Base-by-base conservation (phyloP, 2,797 vertebrate species). In the Sebastolobus alascanus region DNA sequence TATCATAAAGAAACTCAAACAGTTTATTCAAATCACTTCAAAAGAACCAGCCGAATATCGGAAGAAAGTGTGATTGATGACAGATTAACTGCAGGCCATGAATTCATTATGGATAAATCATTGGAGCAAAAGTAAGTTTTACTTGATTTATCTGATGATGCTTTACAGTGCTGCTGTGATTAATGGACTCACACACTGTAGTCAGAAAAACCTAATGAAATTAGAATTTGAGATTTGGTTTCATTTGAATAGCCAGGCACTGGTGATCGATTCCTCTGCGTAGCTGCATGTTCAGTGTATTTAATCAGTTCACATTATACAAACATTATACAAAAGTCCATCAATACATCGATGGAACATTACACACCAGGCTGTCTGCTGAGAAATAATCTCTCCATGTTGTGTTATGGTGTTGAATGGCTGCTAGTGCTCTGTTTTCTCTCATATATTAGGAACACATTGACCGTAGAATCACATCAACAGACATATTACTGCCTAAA, bases 201-300 rank as follows among this genome's bases (percentile, higher is more conserved):
- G 74, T 85, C 61, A 74, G 73, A 85, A 89, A 89, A 79, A 70
- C n/a, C 72, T 90, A 91, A 94, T 93, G 86, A 94, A 89, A 94
- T 94, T 93, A 87, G 80, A 94, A 94, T 94, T 94, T 94, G 65
- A 93, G 86, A 94, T 94, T 77, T 63, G n/a, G 56, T 83, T 80
- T 83, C 38, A 90, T 94, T 93, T 89, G 83, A 94, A 92, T 92
- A 88, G 71, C 40, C 58, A 35, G 50, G 73, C 73, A 12, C 79
- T 25, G 59, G 71, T 65, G 82, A 92, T 93, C 54, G 35, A 90
- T 91, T 73, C 52, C 1, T 77, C 55, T 18, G 56, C 14, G 29
- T 67, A 40, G 68, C 80, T 75, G 73, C 79, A 89, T 74, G 59
- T 84, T 78, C 35, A 31, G 38, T 84, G 73, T 54, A 75, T 85